Evolutionary conservation across 2,888 invertebrate genomes (phyloP).

Genomic region (Chrysolina haemoptera): DNA sequence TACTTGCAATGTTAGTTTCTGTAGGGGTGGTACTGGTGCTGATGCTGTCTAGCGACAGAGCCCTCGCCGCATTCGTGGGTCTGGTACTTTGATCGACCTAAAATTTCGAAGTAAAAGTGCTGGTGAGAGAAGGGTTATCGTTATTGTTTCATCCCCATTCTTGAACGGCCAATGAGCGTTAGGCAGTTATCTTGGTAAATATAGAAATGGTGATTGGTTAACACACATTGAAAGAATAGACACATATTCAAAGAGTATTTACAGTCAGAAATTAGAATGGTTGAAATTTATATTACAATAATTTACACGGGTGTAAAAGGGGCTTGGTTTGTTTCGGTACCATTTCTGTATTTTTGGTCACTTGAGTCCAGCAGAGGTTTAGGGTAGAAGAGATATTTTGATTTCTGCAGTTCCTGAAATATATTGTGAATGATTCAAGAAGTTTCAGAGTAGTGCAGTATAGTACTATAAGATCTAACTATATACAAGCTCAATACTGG

Average conservation of each 20-base stretch:
- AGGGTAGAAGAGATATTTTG: not conserved
- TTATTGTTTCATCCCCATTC: slow-evolving; percentile 26
- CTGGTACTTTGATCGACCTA: slow-evolving; percentile 57
- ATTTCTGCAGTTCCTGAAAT: slow-evolving; percentile 5
- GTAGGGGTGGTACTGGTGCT: slow-evolving; percentile 46
- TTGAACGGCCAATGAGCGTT: slow-evolving; percentile 24
- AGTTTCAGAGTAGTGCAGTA: no score
- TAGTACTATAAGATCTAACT: no score
- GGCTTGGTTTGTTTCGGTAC: slow-evolving; percentile 31
- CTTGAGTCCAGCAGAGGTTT: slow-evolving; percentile 41
- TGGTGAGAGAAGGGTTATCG: slow-evolving; percentile 30
- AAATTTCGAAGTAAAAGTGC: slow-evolving; percentile 45
- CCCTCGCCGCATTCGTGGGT: slow-evolving; percentile 48
- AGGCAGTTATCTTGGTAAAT: slow-evolving; percentile 38
- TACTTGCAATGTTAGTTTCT: slow-evolving; percentile 38
- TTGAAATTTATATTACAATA: slow-evolving; percentile 33
- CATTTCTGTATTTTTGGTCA: slow-evolving; percentile 53
- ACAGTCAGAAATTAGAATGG: slow-evolving; percentile 28
- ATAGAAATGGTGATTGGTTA: slow-evolving; percentile 48
- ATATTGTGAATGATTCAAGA: not conserved
- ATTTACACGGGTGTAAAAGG: slow-evolving; percentile 14
- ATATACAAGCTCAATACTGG: no score
- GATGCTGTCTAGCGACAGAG: slow-evolving; percentile 48
- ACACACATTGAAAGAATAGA: slow-evolving; percentile 26
- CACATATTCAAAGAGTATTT: slow-evolving; percentile 19